Evolutionary conservation across 2,797 vertebrate genomes (phyloP).

Genomic region (Echeneis naucrates): DNA sequence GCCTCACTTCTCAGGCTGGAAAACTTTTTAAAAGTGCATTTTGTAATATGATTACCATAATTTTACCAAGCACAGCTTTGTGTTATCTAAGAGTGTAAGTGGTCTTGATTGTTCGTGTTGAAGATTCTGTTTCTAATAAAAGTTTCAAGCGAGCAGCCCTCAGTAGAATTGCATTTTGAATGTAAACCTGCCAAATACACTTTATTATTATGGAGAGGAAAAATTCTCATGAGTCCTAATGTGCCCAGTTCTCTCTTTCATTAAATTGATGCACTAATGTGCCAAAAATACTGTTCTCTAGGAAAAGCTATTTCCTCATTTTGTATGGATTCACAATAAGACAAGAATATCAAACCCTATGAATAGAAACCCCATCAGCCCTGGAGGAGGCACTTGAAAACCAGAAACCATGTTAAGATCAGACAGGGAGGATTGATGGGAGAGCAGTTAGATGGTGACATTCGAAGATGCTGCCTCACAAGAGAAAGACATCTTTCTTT

Average conservation of each 20-base stretch:
- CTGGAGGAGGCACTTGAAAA: slow-evolving; percentile 63
- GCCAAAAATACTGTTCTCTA: slow-evolving; percentile 60
- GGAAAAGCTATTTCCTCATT: slow-evolving; percentile 57
- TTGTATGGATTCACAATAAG: slow-evolving; percentile 66
- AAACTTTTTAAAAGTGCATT: neutral
- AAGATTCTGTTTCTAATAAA: slow-evolving; percentile 35
- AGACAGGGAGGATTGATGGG: slow-evolving; percentile 59
- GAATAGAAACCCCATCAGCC: slow-evolving; percentile 72
- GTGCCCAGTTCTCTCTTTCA: slow-evolving; percentile 30
- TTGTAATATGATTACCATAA: neutral
- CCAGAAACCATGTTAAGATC: slow-evolving; percentile 63
- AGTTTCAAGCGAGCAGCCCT: slow-evolving; percentile 30
- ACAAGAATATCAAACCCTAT: slow-evolving; percentile 63
- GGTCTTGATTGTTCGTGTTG: slow-evolving; percentile 21
- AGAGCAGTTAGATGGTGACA: slow-evolving; percentile 42
- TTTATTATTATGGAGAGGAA: slow-evolving; percentile 39
- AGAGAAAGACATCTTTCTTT: slow-evolving; percentile 22
- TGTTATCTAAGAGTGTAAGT: neutral
- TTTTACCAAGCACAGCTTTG: neutral
- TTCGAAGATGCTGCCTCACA: slow-evolving; percentile 13
- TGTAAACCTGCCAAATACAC: slow-evolving; percentile 48
- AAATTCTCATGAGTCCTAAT: slow-evolving; percentile 28
- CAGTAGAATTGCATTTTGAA: slow-evolving; percentile 25
- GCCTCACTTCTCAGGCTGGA: neutral
- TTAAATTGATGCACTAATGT: slow-evolving; percentile 43